Percentiles rank a stretch among this genome's conserved stretches.
Conservation (phyloP, 2,113 vertebrate genomes). For the Silurus asotus region DNA sequence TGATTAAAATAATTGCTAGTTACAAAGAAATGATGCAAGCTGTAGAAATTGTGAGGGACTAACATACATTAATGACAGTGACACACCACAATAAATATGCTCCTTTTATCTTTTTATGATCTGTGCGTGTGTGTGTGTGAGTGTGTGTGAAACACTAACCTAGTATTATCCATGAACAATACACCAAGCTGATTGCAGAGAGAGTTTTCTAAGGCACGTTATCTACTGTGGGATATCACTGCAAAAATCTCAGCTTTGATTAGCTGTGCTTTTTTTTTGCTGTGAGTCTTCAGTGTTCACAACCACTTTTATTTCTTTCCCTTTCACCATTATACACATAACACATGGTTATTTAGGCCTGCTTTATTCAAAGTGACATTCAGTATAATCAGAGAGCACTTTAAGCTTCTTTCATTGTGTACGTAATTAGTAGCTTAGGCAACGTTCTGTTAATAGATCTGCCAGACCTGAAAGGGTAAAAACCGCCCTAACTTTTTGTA, state of each 20-base stretch:
- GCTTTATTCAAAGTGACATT: slow-evolving; percentile 45
- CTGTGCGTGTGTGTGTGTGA: background rate
- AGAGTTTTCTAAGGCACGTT: slow-evolving; percentile 53
- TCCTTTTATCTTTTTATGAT: background rate
- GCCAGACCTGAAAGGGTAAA: slow-evolving; percentile 38
- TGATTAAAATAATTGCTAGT: background rate
- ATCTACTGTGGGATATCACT: slow-evolving; percentile 50
- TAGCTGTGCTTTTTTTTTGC: slow-evolving; percentile 43
- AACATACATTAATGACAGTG: background rate
- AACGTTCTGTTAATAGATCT: slow-evolving; percentile 39
- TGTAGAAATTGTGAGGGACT: background rate
- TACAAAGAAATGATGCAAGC: background rate
- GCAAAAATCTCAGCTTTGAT: slow-evolving; percentile 50
- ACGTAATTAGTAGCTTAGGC: slow-evolving; percentile 55
- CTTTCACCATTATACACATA: slow-evolving; percentile 29
- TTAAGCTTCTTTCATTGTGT: slow-evolving; percentile 44
- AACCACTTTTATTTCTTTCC: slow-evolving; percentile 42
- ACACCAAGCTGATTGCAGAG: slow-evolving; percentile 35
- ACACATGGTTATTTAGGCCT: slow-evolving; percentile 33
- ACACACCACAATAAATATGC: background rate
- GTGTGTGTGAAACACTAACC: background rate
- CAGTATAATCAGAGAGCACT: slow-evolving; percentile 44
- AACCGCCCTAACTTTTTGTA: slow-evolving; percentile 1
- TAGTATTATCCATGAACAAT: slow-evolving; percentile 15
- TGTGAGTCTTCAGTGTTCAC: slow-evolving; percentile 43